Evolutionary conservation across 1,140 invertebrate species (phyloP).

Genomic region (Spodoptera frugiperda): DNA sequence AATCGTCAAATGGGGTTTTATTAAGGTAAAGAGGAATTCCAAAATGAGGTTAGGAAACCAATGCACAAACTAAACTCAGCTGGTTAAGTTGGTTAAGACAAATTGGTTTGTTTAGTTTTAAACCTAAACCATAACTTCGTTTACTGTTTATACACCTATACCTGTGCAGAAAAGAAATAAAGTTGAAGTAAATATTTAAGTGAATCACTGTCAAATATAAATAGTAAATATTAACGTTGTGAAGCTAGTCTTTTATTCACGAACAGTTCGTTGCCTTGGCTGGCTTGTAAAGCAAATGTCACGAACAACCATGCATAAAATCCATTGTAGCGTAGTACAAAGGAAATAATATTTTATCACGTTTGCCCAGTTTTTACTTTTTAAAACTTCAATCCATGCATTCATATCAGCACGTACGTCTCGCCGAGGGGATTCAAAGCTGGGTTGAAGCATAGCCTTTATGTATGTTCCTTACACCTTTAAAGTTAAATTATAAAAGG

Average conservation of each 20-base stretch:
- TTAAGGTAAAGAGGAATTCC: too few relatives aligned
- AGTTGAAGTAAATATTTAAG: too few relatives aligned
- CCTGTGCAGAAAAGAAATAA: too few relatives aligned
- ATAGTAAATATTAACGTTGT: too few relatives aligned
- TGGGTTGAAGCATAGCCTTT: neutral
- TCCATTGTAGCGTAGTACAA: slow-evolving; percentile 10
- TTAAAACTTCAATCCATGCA: slow-evolving; percentile 19
- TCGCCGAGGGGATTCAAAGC: slow-evolving; percentile 15
- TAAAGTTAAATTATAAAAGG: slow-evolving; percentile 10
- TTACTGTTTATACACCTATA: too few relatives aligned
- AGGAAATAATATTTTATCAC: slow-evolving; percentile 33
- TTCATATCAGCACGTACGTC: slow-evolving; percentile 25
- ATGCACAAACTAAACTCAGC: too few relatives aligned
- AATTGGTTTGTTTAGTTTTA: too few relatives aligned
- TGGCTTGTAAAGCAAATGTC: slow-evolving; percentile 24
- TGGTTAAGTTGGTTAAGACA: too few relatives aligned
- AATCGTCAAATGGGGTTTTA: too few relatives aligned
- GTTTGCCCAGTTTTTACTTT: slow-evolving; percentile 34
- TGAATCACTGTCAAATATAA: too few relatives aligned
- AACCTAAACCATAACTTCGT: too few relatives aligned
- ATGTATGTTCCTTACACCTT: slow-evolving; percentile 5
- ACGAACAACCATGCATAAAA: slow-evolving; percentile 22
- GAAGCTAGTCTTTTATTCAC: neutral
- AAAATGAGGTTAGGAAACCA: too few relatives aligned
- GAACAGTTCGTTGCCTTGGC: neutral